phyloP scores from a whole-genome alignment of 2,888 invertebrate species.

The Ormyrus nitidulus region DNA sequence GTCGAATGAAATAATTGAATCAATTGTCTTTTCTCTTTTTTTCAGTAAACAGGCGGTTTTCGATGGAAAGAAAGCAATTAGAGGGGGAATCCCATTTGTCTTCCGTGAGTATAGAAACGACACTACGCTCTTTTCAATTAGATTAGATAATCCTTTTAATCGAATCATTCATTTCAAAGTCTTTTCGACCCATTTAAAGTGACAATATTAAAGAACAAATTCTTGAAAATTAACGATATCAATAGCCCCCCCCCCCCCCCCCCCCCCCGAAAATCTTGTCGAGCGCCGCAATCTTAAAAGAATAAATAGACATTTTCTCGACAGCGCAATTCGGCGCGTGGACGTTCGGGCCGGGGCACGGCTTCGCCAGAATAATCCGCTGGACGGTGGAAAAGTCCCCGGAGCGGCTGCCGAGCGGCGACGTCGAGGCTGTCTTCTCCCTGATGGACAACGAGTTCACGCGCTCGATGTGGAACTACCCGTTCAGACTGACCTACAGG shows the following conservation, averaged over 20 bases:
- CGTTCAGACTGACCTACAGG: constrained; percentile 95
- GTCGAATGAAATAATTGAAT: constrained; percentile 30
- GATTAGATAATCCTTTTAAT: constrained; percentile 2
- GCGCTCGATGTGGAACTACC: constrained; percentile 95
- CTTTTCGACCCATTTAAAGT: neutral
- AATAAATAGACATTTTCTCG: neutral
- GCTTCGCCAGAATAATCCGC: constrained; percentile 94
- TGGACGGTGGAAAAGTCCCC: constrained; percentile 95
- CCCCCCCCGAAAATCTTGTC: too few species aligned
- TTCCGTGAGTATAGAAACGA: constrained; percentile 89
- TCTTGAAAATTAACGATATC: too few species aligned
- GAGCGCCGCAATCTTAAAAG: too few species aligned
- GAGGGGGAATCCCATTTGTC: constrained; percentile 97
- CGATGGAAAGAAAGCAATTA: constrained; percentile 96
- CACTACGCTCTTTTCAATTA: constrained; percentile 5
- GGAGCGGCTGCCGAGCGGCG: constrained; percentile 91
- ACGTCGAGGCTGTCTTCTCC: constrained; percentile 94
- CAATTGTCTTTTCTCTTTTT: constrained; percentile 65
- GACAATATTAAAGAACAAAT: neutral
- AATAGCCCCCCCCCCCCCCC: too few species aligned
- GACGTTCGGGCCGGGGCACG: constrained; percentile 96
- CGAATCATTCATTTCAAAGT: neutral
- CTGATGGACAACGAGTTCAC: constrained; percentile 95
- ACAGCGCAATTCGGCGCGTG: constrained; percentile 96
- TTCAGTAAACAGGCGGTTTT: constrained; percentile 95